Conservation (phyloP, 2,113 vertebrate genomes). For the Balaeniceps rex region DNA sequence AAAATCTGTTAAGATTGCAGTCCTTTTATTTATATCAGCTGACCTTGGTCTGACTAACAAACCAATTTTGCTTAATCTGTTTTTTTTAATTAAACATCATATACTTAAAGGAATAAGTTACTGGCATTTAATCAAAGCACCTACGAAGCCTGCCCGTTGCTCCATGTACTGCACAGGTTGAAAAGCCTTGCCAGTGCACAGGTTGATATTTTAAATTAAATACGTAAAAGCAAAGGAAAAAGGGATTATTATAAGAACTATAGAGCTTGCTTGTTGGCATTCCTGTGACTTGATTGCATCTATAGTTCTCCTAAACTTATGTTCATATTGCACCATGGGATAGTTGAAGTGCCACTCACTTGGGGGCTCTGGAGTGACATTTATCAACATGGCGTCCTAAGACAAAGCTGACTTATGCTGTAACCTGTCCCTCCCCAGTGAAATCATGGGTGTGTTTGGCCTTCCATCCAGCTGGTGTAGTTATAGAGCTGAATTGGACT, state of each 20-base stretch:
- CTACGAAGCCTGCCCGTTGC: not conserved
- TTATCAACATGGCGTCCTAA: not conserved
- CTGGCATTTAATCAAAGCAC: not conserved
- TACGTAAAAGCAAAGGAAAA: not conserved
- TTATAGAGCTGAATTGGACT: not conserved
- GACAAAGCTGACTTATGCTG: not conserved
- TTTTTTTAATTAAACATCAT: slow-evolving; percentile 1
- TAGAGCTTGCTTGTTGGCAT: not conserved
- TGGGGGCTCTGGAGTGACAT: not conserved
- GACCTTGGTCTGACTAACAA: not conserved
- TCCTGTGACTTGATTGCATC: not conserved
- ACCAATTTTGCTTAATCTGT: not conserved
- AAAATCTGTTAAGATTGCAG: not conserved
- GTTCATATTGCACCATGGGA: not conserved
- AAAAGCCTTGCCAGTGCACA: not conserved
- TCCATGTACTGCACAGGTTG: not conserved
- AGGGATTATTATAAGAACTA: not conserved
- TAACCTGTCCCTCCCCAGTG: not conserved
- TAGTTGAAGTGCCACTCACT: not conserved
- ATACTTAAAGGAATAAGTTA: not conserved
- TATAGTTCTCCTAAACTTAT: not conserved
- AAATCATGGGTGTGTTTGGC: not conserved
- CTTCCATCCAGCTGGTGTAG: not conserved
- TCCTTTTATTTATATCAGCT: not conserved
- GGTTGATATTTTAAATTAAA: not conserved